Evolutionary conservation across 2,797 vertebrate genomes (phyloP).

Genomic region (Poecilia picta): DNA sequence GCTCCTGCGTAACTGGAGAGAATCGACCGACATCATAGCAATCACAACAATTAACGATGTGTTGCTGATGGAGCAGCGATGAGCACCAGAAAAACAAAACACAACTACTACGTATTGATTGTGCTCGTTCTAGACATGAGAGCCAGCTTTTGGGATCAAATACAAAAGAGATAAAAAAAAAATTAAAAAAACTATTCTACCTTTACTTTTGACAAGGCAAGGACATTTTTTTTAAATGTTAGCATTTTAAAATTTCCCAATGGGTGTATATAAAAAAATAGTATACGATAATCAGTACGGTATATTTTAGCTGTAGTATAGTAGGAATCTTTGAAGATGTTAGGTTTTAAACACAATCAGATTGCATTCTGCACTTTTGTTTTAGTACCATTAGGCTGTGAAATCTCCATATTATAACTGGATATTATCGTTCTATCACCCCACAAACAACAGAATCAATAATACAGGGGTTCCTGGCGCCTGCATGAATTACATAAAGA

Average conservation of each 20-base stretch:
- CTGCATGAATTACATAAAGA: slow-evolving; percentile 22
- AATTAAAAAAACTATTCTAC: too few species aligned
- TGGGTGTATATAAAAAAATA: not conserved
- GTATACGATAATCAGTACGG: not conserved
- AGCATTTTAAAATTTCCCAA: not conserved
- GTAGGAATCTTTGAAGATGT: not conserved
- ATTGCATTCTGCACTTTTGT: not conserved
- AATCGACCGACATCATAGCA: slow-evolving; percentile 29
- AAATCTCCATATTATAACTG: not conserved
- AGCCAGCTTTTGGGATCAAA: not conserved
- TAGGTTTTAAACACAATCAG: not conserved
- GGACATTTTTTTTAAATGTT: not conserved
- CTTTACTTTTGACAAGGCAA: not conserved
- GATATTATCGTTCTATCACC: not conserved
- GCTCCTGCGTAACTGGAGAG: slow-evolving; percentile 57
- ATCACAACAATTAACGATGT: slow-evolving; percentile 4
- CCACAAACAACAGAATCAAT: not conserved
- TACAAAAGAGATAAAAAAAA: too few species aligned
- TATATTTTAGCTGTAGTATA: not conserved
- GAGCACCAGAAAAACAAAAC: slow-evolving; percentile 28
- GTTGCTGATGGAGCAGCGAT: slow-evolving; percentile 37
- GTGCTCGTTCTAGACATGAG: too few species aligned
- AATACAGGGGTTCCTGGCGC: not conserved
- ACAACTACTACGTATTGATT: not conserved
- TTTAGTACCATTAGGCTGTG: not conserved